A percentile compares a stretch with the other conserved stretches of the same genome.
These are phyloP conservation scores for Xylocopa sonorina DNA, from an alignment of 1,140 invertebrate species.

Conservation along the genomic window DNA sequence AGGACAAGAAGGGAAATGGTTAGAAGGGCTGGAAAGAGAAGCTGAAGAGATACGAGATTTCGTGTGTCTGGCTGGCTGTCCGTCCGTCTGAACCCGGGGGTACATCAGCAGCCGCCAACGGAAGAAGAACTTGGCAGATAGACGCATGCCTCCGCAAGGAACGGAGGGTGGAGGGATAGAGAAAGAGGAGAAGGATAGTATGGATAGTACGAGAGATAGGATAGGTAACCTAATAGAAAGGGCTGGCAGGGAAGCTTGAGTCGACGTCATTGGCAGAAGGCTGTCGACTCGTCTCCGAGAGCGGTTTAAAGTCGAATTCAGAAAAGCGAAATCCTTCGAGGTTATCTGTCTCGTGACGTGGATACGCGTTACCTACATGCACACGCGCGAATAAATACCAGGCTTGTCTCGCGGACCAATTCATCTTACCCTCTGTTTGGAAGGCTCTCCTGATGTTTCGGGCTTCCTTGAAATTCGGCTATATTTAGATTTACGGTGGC, in stretches of 20 bases:
- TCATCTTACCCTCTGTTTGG: background rate
- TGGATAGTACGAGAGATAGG: conserved; percentile 74
- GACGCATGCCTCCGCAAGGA: conserved; percentile 54
- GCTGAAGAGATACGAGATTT: conserved; percentile 65
- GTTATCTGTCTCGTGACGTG: conserved; percentile 50
- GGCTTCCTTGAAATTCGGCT: conserved; percentile 13
- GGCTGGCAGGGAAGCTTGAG: conserved; percentile 67
- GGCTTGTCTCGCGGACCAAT: background rate
- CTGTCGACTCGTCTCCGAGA: conserved; percentile 72
- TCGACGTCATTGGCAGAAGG: conserved; percentile 79
- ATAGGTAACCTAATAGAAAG: conserved; percentile 79
- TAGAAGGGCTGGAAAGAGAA: conserved; percentile 40
- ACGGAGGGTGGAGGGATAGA: background rate
- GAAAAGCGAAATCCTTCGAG: conserved; percentile 72
- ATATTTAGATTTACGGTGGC: background rate
- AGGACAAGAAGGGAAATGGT: background rate
- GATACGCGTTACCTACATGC: conserved; percentile 54
- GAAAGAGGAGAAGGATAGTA: conserved; percentile 52
- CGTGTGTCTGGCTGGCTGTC: conserved; percentile 61
- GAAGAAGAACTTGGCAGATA: conserved; percentile 61
- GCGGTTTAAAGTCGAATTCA: conserved; percentile 77
- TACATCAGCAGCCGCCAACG: conserved; percentile 74
- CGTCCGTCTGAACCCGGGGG: conserved; percentile 69
- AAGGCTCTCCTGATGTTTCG: conserved; percentile 1
- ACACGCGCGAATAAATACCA: conserved; percentile 50